A percentile compares a stretch with the other conserved stretches of the same genome.
phyloP scores from a whole-genome alignment of 2,113 vertebrate genomes.

The Mastomys coucha region DNA sequence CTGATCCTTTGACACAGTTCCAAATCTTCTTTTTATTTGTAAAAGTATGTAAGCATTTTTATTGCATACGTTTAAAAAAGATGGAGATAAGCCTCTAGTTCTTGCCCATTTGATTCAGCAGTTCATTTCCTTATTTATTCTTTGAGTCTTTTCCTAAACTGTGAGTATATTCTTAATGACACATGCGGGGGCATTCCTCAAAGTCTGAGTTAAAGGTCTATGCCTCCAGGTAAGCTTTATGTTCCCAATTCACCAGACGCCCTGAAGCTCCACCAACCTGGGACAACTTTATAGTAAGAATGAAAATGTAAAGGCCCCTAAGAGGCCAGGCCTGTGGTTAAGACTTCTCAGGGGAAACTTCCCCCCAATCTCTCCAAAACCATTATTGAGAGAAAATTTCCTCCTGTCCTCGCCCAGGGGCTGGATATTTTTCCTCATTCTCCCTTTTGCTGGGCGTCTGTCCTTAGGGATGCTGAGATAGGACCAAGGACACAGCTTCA shows the following conservation, averaged over 20 bases:
- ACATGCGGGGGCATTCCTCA: background rate
- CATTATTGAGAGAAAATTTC: slow-evolving; percentile 12
- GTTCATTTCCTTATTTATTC: slow-evolving; percentile 34
- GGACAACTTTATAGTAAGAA: slow-evolving; percentile 30
- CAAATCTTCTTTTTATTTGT: slow-evolving; percentile 26
- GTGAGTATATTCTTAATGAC: slow-evolving; percentile 12
- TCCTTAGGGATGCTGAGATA: background rate
- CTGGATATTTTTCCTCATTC: background rate
- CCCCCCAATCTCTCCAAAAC: background rate
- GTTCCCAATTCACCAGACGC: background rate
- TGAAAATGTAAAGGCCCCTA: slow-evolving; percentile 4
- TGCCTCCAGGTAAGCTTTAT: background rate
- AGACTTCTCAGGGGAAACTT: background rate
- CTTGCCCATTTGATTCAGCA: background rate
- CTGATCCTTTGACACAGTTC: slow-evolving; percentile 14
- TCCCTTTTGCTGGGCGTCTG: background rate
- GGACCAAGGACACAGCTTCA: background rate
- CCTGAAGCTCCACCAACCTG: background rate
- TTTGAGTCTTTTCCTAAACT: background rate
- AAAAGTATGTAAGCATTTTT: background rate
- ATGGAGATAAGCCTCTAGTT: background rate
- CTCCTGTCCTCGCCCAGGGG: background rate
- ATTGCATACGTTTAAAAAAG: background rate
- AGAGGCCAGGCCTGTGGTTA: background rate
- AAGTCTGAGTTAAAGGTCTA: background rate